A percentile compares a stretch with the other conserved stretches of the same genome.
These are phyloP conservation scores for Brevimyrus niger DNA, from an alignment of 2,113 vertebrate genomes.

Conservation along the genomic window DNA sequence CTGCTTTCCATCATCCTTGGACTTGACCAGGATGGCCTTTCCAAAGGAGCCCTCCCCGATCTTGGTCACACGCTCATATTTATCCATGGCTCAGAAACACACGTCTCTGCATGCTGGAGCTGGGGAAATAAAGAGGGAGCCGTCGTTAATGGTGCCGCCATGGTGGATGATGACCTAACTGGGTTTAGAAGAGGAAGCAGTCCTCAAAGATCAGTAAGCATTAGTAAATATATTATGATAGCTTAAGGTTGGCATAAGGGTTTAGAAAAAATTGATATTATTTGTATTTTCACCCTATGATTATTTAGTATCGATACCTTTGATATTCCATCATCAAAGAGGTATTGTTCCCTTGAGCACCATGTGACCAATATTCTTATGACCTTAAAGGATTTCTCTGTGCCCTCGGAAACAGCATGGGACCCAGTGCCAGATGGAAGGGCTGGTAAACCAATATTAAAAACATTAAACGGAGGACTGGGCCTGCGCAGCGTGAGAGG, in stretches of 20 bases:
- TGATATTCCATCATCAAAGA: not conserved
- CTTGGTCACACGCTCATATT: constrained; percentile 83
- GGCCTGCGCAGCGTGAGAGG: not conserved
- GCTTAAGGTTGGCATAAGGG: not conserved
- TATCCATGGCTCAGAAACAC: constrained; percentile 74
- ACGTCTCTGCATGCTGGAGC: constrained; percentile 58
- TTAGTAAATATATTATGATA: too few species aligned
- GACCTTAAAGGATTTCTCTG: not conserved
- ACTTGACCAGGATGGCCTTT: constrained; percentile 87
- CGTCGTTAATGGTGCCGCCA: not conserved
- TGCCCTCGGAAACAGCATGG: not conserved
- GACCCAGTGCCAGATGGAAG: not conserved
- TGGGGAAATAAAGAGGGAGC: constrained; percentile 26
- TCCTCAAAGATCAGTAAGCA: too few species aligned
- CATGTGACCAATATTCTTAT: not conserved
- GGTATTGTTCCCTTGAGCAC: not conserved
- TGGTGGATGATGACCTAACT: not conserved
- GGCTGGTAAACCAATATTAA: not conserved
- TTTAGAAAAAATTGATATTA: not conserved
- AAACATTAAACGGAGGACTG: not conserved
- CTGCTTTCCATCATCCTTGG: constrained; percentile 76
- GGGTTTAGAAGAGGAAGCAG: too few species aligned
- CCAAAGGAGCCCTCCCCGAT: constrained; percentile 98
- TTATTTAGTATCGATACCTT: not conserved
- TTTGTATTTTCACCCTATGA: not conserved